Base-by-base conservation (phyloP, 2,113 vertebrate genomes). In the Cichladusa arquata region DNA sequence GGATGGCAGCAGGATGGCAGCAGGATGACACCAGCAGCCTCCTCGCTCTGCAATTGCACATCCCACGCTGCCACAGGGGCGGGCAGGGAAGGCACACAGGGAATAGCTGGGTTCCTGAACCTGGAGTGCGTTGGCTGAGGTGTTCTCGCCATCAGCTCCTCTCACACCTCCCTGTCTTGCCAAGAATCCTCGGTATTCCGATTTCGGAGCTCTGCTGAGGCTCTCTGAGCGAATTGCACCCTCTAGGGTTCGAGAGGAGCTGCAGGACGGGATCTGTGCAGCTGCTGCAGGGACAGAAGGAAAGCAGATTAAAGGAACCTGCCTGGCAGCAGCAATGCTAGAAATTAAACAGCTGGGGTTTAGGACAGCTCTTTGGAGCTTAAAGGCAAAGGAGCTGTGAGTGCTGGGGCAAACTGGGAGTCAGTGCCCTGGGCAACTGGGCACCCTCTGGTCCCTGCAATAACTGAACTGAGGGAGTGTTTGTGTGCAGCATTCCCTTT, bases 221-320 rank as follows among this genome's bases (percentile, higher is more conserved):
- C 28, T 96, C 69, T 61, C 53, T 50, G 53, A 82, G 57, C 54
- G 53, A 92, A 92, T 65, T 56, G 96, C 94, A 82, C 94, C 95
- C 95, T 58, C 96, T 96, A 95, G 78, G 58, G 89, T 76, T 40
- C 18, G 65, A 19, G 13, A 57, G 34, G n/a, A 76, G 34, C n/a
- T 45, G 91, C 70, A 54, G 47, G 38, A 33, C 5, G 28, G 3
- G 44, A 23, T 13, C 57, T 14, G 50, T n/a, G 14, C 60, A 6
- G 3, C 47, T 24, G 42, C 23, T n/a, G 23, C 13, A 38, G 19
- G 54, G 14, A 29, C 29, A 19, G 42, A 16, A 36, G 42, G 50
- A 73, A 80, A 83, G 45, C 11, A 15, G 33, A 57, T 26, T 20
- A 2, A 26, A 61, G 29, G 81, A 67, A 56, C 34, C 23, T 38